phyloP scores from a whole-genome alignment of 2,888 invertebrate genomes.

The Cephus pulcher region DNA sequence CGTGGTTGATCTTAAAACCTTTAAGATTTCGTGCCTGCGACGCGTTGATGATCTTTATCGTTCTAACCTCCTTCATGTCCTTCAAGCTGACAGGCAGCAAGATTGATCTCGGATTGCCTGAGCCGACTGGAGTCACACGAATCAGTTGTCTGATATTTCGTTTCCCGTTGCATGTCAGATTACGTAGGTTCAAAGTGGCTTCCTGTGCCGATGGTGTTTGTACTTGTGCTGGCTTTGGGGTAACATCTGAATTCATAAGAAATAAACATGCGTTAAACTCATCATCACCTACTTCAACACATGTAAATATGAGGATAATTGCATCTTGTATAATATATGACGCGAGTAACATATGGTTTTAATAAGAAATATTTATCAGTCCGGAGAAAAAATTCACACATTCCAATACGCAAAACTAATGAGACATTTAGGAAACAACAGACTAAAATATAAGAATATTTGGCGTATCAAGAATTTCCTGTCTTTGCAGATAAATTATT shows the following conservation, averaged over 20 bases:
- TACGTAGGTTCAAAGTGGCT: constrained; percentile 47
- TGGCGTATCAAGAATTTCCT: no score
- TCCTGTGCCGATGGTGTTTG: constrained; percentile 32
- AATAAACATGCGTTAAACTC: no score
- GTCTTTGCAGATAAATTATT: no score
- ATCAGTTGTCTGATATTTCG: constrained; percentile 58
- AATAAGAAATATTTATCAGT: no score
- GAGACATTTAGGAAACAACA: no score
- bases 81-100: constrained; percentile 78
- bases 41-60: constrained; percentile 79
- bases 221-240: constrained; percentile 34
- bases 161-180: constrained; percentile 48
- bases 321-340: no score
- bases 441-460: no score
- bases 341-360: no score
- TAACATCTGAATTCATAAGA: constrained; percentile 30
- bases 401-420: no score
- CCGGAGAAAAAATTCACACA: no score
- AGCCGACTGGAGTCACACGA: constrained; percentile 62
- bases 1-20: constrained; percentile 57
- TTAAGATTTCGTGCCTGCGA: constrained; percentile 62
- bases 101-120: constrained; percentile 72
- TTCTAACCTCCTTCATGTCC: constrained; percentile 78
- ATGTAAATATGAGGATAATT: no score
- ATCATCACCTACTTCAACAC: no score